A percentile compares a stretch with the other conserved stretches of the same genome.
phyloP scores from a whole-genome alignment of 2,113 vertebrate species.

The Sinocyclocheilus maitianheensis region DNA sequence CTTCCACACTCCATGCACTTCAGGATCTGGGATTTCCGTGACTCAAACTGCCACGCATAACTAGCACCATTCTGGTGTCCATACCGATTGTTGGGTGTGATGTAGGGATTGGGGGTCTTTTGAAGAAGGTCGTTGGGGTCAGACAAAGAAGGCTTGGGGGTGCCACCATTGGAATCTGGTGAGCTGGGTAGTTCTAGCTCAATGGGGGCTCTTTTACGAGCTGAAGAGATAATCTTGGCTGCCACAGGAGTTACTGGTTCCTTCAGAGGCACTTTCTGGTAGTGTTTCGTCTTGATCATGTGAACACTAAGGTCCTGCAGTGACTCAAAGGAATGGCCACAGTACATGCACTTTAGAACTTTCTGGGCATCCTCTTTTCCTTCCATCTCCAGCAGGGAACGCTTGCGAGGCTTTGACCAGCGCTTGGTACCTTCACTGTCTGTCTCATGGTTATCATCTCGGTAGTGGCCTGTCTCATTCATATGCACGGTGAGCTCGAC shows the following conservation, averaged over 20 bases:
- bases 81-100: conserved; percentile 95
- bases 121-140: conserved; percentile 86
- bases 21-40: conserved; percentile 95
- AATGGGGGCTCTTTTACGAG: conserved; percentile 88
- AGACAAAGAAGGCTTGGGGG: conserved; percentile 81
- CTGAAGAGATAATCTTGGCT: conserved; percentile 91
- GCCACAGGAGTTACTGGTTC: conserved; percentile 96
- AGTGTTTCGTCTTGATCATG: conserved; percentile 99
- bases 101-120: conserved; percentile 92
- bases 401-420: conserved; percentile 98
- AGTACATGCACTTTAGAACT: conserved; percentile 99
- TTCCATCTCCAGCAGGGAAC: conserved; percentile 97
- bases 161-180: conserved; percentile 91
- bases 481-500: conserved; percentile 98
- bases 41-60: conserved; percentile 99
- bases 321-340: conserved; percentile 98
- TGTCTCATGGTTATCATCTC: conserved; percentile 97
- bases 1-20: conserved; percentile 99
- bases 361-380: conserved; percentile 99
- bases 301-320: conserved; percentile 98
- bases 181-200: conserved; percentile 95
- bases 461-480: conserved; percentile 97
- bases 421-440: conserved; percentile 91
- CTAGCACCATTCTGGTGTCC: conserved; percentile 98
- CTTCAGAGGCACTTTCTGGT: conserved; percentile 99